These are phyloP conservation scores for Ennomos fuscantarius DNA, from an alignment of 2,888 invertebrate genomes.

Conservation along the genomic window DNA sequence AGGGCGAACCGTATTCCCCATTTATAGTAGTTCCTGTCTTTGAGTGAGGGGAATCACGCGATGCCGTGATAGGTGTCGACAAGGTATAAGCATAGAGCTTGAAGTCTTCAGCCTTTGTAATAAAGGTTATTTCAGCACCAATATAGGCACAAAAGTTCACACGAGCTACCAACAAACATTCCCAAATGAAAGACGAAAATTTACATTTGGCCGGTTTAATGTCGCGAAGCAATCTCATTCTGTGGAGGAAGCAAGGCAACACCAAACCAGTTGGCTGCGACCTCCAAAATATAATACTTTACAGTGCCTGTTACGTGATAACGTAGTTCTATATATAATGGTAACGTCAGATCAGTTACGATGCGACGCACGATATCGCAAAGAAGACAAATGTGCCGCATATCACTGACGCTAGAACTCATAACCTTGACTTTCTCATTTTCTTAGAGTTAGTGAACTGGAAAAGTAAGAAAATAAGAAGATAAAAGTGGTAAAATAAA, in stretches of 20 bases:
- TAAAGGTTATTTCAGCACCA: constrained; percentile 18
- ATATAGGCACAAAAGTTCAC: constrained; percentile 35
- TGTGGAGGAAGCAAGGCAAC: constrained; percentile 69
- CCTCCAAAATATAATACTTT: constrained; percentile 48
- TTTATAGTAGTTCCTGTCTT: constrained; percentile 52
- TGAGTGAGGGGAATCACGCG: constrained; percentile 67
- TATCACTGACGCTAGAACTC: constrained; percentile 60
- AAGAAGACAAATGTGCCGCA: constrained; percentile 75
- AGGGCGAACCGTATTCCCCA: constrained; percentile 44
- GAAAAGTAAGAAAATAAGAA: constrained; percentile 30
- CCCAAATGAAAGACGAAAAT: constrained; percentile 73
- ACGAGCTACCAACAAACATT: constrained; percentile 66
- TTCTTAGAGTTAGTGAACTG: constrained; percentile 49
- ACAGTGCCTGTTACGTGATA: constrained; percentile 34
- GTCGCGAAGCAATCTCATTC: constrained; percentile 82
- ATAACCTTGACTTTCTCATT: constrained; percentile 72
- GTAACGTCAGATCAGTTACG: constrained; percentile 67
- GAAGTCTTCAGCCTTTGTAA: constrained; percentile 2
- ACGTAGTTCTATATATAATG: constrained; percentile 55
- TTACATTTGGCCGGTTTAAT: constrained; percentile 82
- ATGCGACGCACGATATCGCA: constrained; percentile 72
- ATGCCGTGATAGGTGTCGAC: constrained; percentile 43
- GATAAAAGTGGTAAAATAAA: constrained; percentile 3
- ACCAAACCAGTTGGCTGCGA: constrained; percentile 58
- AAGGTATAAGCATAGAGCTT: constrained; percentile 5